Evolutionary conservation across 2,113 vertebrate species (phyloP).

Genomic region (Casuarius casuarius): DNA sequence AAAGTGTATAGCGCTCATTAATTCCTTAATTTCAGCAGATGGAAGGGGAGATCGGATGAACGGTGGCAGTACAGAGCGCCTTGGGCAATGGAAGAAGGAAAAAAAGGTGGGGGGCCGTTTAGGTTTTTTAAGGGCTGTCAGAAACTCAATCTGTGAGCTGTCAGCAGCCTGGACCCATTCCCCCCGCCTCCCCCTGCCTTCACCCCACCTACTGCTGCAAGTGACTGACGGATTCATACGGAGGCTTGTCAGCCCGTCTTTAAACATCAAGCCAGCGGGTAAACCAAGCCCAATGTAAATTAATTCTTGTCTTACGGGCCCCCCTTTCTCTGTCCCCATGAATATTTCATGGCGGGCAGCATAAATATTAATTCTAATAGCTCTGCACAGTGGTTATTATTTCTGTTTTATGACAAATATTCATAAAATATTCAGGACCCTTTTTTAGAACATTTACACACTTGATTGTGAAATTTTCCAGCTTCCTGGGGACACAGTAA

Average conservation of each 20-base stretch:
- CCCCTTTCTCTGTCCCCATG: slow-evolving; percentile 88
- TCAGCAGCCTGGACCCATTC: slow-evolving; percentile 79
- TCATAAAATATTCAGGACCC: slow-evolving; percentile 96
- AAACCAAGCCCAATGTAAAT: slow-evolving; percentile 87
- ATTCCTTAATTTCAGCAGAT: slow-evolving; percentile 97
- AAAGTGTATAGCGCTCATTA: slow-evolving; percentile 98
- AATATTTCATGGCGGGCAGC: slow-evolving; percentile 97
- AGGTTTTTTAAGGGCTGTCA: slow-evolving; percentile 91
- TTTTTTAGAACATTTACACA: slow-evolving; percentile 88
- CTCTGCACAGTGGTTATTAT: slow-evolving; percentile 98
- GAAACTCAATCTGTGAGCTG: slow-evolving; percentile 91
- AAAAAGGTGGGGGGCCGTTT: slow-evolving; percentile 81
- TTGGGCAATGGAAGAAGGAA: slow-evolving; percentile 81
- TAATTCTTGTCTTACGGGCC: slow-evolving; percentile 85
- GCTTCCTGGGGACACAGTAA: slow-evolving; percentile 80
- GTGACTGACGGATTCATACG: slow-evolving; percentile 83
- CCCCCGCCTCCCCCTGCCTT: slow-evolving; percentile 46
- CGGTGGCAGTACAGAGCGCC: slow-evolving; percentile 85
- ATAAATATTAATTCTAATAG: slow-evolving; percentile 99
- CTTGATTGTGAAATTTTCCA: slow-evolving; percentile 82
- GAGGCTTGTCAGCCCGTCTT: slow-evolving; percentile 85
- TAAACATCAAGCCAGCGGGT: slow-evolving; percentile 89
- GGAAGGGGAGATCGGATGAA: slow-evolving; percentile 85
- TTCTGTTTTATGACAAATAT: slow-evolving; percentile 95
- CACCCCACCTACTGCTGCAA: slow-evolving; percentile 70